phyloP scores from a whole-genome alignment of 1,140 invertebrate genomes.

The Trichonephila inaurata region DNA sequence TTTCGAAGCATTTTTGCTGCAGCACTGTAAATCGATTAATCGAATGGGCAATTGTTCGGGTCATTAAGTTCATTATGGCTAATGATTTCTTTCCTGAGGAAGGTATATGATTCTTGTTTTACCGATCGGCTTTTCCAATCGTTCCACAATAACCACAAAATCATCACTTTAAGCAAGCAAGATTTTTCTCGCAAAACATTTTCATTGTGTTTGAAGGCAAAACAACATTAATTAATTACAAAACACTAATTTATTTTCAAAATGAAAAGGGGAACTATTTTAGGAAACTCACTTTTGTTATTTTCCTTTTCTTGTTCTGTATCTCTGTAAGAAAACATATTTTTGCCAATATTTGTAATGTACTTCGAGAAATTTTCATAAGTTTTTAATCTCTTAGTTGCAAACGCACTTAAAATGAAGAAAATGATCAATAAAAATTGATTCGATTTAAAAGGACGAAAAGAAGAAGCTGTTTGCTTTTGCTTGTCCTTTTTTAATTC shows the following conservation, averaged over 20 bases:
- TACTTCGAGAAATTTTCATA: neutral
- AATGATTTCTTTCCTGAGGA: slow-evolving; percentile 7
- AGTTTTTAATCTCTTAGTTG: too few relatives aligned
- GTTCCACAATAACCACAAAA: neutral
- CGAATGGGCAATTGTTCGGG: slow-evolving; percentile 55
- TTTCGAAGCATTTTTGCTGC: neutral
- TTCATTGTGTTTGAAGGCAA: neutral
- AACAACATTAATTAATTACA: neutral
- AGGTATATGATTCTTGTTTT: slow-evolving; percentile 1
- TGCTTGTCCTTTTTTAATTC: too few relatives aligned
- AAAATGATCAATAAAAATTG: too few relatives aligned
- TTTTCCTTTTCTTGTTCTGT: neutral
- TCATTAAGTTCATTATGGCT: slow-evolving; percentile 63
- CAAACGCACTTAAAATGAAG: too few relatives aligned
- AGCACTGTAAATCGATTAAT: slow-evolving; percentile 42
- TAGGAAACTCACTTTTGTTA: neutral
- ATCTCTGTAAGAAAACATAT: neutral
- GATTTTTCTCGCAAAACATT: neutral
- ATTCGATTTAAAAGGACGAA: too few relatives aligned
- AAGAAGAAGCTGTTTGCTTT: too few relatives aligned
- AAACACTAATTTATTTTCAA: neutral
- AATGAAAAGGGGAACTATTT: neutral
- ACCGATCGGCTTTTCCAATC: neutral
- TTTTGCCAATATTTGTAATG: neutral
- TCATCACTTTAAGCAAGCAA: neutral